Evolutionary conservation across 2,888 invertebrate genomes (phyloP).

Genomic region (Ditula angustiorana): DNA sequence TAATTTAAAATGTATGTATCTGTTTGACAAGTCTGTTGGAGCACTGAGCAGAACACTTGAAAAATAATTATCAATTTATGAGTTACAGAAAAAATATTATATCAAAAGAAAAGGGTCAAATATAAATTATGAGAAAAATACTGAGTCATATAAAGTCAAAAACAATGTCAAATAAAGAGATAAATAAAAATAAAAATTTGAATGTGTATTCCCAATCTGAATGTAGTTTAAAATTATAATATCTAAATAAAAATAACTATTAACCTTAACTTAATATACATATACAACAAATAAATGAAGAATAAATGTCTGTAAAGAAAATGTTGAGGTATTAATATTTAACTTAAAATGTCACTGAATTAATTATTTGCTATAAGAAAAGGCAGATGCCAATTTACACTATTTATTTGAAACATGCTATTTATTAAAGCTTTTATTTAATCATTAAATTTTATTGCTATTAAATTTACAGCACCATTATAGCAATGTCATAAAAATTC

Average conservation of each 20-base stretch:
- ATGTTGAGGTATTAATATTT: too few relatives aligned
- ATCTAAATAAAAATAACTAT: not conserved
- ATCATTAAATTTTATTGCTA: slow-evolving; percentile 42
- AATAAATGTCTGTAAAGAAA: too few relatives aligned
- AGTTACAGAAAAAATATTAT: too few relatives aligned
- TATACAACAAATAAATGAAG: not conserved
- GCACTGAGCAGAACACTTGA: too few relatives aligned
- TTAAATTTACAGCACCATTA: slow-evolving; percentile 36
- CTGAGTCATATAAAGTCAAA: slow-evolving; percentile 11
- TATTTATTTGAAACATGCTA: slow-evolving; percentile 17
- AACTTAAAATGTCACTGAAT: not conserved
- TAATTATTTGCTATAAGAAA: not conserved
- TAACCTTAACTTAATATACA: too few relatives aligned
- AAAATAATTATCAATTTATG: too few relatives aligned
- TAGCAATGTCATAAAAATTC: not conserved
- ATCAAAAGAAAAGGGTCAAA: too few relatives aligned
- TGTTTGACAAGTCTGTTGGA: too few relatives aligned
- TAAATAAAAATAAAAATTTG: not conserved
- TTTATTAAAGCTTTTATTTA: slow-evolving; percentile 44
- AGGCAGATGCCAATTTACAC: not conserved
- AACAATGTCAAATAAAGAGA: slow-evolving; percentile 2
- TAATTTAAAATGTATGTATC: too few relatives aligned
- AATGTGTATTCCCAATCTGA: too few relatives aligned
- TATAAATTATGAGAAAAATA: too few relatives aligned
- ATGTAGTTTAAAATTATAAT: too few relatives aligned